Evolutionary conservation across 2,113 vertebrate genomes (phyloP).

Genomic region (Tachysurus fulvidraco): DNA sequence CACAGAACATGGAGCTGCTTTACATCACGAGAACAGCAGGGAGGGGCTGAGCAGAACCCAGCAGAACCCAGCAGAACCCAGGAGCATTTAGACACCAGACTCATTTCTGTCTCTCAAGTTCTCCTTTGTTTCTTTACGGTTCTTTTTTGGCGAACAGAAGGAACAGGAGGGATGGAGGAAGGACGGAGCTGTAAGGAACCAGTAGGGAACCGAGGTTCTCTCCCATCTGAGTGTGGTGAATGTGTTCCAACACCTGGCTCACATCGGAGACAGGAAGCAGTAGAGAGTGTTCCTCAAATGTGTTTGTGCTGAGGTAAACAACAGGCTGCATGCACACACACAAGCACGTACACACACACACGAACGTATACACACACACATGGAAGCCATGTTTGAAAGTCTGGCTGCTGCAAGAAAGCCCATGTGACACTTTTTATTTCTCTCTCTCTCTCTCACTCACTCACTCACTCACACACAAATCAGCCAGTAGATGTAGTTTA

Average conservation of each 20-base stretch:
- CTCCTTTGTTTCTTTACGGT: not conserved
- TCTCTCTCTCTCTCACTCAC: too few species aligned
- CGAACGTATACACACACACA: conserved; percentile 22
- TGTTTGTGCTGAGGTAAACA: conserved; percentile 49
- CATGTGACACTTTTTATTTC: not conserved
- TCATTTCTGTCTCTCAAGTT: not conserved
- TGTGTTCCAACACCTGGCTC: conserved; percentile 80
- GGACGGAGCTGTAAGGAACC: not conserved
- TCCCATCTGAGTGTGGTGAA: conserved; percentile 70
- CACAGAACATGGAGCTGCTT: not conserved
- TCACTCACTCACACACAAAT: not conserved
- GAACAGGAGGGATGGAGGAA: not conserved
- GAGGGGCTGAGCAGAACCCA: not conserved
- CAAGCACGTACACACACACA: not conserved
- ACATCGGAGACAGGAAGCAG: conserved; percentile 48
- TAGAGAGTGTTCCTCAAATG: conserved; percentile 45
- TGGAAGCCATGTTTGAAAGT: conserved; percentile 20
- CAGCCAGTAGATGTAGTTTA: not conserved
- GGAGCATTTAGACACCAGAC: not conserved
- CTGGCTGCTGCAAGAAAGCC: not conserved
- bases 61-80: not conserved
- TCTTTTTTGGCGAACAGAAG: not conserved
- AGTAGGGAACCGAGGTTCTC: conserved; percentile 7
- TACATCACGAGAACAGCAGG: not conserved
- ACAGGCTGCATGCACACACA: conserved; percentile 25